These are phyloP conservation scores for Dryococelus australis DNA, from an alignment of 2,888 invertebrate genomes.

Conservation along the genomic window DNA sequence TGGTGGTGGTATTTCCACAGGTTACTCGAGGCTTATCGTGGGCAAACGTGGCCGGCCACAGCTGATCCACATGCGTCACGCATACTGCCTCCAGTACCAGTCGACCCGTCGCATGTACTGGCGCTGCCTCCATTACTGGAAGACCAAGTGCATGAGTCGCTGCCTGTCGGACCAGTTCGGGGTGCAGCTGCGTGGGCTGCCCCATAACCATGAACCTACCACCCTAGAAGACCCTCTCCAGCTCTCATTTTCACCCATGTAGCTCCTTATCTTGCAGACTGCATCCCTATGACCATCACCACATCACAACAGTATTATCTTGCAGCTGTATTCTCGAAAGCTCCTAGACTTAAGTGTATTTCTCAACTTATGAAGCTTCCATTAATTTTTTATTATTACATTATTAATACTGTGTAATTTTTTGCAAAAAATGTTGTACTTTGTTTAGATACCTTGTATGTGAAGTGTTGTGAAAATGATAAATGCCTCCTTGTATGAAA, in stretches of 20 bases:
- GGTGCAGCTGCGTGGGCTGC: background rate
- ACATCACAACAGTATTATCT: too few relatives aligned
- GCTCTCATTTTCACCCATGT: background rate
- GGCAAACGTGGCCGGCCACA: constrained; percentile 2
- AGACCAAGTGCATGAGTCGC: constrained; percentile 17
- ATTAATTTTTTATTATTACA: too few relatives aligned
- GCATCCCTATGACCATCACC: too few relatives aligned
- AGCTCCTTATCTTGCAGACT: background rate
- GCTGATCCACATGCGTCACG: constrained; percentile 17
- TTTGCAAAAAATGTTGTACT: too few relatives aligned
- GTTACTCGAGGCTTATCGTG: background rate
- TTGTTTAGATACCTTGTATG: too few relatives aligned
- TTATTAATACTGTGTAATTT: too few relatives aligned
- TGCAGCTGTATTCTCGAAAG: too few relatives aligned
- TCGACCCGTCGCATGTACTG: background rate
- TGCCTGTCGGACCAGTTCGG: constrained; percentile 9
- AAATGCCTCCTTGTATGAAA: too few relatives aligned
- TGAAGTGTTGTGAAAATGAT: too few relatives aligned
- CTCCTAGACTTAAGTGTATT: too few relatives aligned
- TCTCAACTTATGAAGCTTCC: too few relatives aligned
- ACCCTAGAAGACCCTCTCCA: background rate
- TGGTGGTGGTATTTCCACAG: background rate
- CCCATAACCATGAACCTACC: background rate
- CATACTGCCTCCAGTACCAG: constrained; percentile 19
- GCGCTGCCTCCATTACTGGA: constrained; percentile 22